Base-by-base conservation (phyloP, 2,888 invertebrate species). In the Cataglyphis albicans region DNA sequence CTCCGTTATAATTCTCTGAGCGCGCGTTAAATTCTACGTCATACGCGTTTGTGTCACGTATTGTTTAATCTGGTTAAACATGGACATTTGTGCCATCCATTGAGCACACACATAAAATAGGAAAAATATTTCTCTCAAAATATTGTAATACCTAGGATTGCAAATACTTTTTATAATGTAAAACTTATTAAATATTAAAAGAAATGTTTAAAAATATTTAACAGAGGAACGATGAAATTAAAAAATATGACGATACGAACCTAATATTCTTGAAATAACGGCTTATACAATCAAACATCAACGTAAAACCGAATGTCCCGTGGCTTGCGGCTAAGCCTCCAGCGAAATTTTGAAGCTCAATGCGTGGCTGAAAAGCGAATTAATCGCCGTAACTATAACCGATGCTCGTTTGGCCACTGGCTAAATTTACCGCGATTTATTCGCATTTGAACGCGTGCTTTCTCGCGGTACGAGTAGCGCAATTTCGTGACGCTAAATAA, bases 51-150 rank as follows among this genome's bases (percentile, higher is more conserved):
- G 64, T 52, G 64, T 25, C 65, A 65, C 75, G 65, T 52, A 52
- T n/a, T 76, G 52, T 76, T 76, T 76, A 76, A 76, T 48, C 75
- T 65, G 75, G 52, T 76, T 76, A 76, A 76, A 76, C 75, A 65
- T 21, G 75, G n/a, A 76, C 75, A 52, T 76, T 76, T 55, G 65
- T 25, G 7, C 59, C 15, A 12, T 44, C 52, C n/a, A 65, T 52
- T 75, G 75, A 67, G 44, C 48, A 48, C 18, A 7, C 48, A 35
- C 35, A 35, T 35, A 35, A 5, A 48, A 3, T 18, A 29, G 44
- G 5, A 25, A 52, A 52, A 35, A 75, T 65, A 52, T 75, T 15
- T 35, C 64, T 18, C 21, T n/a, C 18, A 12, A 52, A 65, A 75
- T 38, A 75, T 75, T 75, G 6, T 35, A 52, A 75, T n/a, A 75